Evolutionary conservation across 2,888 invertebrate genomes (phyloP), one percentile per base, ranked within the genome.

Genomic region (Willowsia nigromaculata): DNA sequence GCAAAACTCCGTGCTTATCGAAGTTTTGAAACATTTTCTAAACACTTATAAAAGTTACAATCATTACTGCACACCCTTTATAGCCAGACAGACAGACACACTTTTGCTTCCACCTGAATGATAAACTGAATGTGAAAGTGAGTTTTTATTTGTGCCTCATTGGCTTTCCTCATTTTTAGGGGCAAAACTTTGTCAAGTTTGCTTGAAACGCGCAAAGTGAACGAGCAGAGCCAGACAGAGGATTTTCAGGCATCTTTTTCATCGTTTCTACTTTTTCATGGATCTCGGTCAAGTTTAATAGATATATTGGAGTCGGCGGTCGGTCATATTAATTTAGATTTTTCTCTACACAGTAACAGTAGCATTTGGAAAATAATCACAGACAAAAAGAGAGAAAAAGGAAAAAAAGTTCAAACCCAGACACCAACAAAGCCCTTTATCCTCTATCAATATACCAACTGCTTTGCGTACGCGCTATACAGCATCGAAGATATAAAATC

Each of bases 231-330:
- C 25, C 74, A n/a, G n/a, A n/a, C 33, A 33, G 15, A 47, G 47
- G 47, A 22, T 56, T 56, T 18, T 56, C n/a, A n/a, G n/a, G n/a
- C n/a, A n/a, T 18, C 5, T 22, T 22, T 56, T 22, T 18, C 56
- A 22, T 22, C 11, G 4, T 56, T 11, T 11, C 22, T 7, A 25
- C 27, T 27, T 43, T 71, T 71, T 25, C 47, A 47, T 43, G 47
- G 71, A 71, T 47, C 25, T 59, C 62, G 81, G 81, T 81, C 56
- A 56, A 56, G 33, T 80, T 80, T 56, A 80, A 80, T 59, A 43
- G 40, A 76, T 47, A 27, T 50, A 65, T 65, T 71, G 40, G 71
- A 71, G 43, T 71, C 68, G 33, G 68, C 68, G 68, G 68, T 68
- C 22, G 56, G 56, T 56, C 65, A 25, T 33, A 33, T 15, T 50